phyloP scores from a whole-genome alignment of 2,888 invertebrate genomes.

The Thalpophila matura region DNA sequence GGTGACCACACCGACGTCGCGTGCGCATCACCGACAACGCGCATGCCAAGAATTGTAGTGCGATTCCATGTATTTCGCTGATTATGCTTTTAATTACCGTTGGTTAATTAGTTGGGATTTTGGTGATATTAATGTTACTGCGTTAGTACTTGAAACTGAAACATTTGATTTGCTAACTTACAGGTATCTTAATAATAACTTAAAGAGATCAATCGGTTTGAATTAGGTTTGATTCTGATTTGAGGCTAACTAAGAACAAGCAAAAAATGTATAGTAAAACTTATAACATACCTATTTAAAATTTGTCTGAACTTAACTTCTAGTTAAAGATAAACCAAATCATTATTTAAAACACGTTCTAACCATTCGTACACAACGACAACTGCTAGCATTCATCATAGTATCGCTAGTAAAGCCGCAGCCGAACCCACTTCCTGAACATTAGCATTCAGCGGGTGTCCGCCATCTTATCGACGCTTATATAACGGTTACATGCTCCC shows the following conservation, averaged over 20 bases:
- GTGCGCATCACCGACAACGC: constrained; percentile 35
- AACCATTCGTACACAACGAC: constrained; percentile 3
- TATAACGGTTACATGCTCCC: constrained; percentile 61
- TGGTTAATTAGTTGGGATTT: constrained; percentile 6
- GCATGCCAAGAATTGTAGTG: constrained; percentile 45
- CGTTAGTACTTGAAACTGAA: background rate
- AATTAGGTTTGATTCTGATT: background rate
- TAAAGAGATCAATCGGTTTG: background rate
- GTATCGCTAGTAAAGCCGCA: constrained; percentile 6
- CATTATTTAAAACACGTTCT: constrained; percentile 29
- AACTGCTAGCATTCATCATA: constrained; percentile 33
- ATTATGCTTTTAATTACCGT: constrained; percentile 31
- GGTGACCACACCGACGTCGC: constrained; percentile 54
- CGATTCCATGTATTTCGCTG: constrained; percentile 34
- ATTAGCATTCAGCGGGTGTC: constrained; percentile 64
- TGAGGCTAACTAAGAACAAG: background rate
- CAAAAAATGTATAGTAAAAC: background rate
- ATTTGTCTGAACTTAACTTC: background rate
- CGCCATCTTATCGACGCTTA: constrained; percentile 57
- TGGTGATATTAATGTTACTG: constrained; percentile 1
- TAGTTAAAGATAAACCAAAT: background rate
- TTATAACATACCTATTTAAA: too few species aligned
- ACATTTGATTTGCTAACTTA: background rate
- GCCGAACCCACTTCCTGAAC: constrained; percentile 63
- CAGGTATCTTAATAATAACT: background rate